phyloP scores from a whole-genome alignment of 2,888 invertebrate species.

The Zygothrica quintamaculata region DNA sequence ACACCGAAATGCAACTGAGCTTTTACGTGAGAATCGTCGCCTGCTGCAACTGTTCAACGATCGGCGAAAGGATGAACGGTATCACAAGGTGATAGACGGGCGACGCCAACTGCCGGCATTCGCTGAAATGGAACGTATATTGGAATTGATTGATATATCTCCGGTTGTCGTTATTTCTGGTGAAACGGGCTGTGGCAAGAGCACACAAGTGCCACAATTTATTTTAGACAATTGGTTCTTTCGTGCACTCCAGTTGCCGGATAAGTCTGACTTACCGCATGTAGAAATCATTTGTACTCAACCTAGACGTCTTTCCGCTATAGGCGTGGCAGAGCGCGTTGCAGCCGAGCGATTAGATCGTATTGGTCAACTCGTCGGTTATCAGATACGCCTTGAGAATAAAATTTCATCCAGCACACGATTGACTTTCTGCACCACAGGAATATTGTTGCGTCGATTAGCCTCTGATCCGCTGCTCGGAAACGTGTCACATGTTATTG shows the following conservation, averaged over 20 bases:
- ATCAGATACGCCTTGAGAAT: slow-evolving; percentile 91
- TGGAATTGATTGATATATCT: slow-evolving; percentile 87
- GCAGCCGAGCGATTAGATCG: slow-evolving; percentile 93
- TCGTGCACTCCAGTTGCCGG: slow-evolving; percentile 53
- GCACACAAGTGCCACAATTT: slow-evolving; percentile 96
- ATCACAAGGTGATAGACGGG: slow-evolving; percentile 87
- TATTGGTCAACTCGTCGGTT: slow-evolving; percentile 85
- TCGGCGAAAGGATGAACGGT: slow-evolving; percentile 87
- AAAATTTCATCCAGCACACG: slow-evolving; percentile 91
- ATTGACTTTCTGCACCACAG: slow-evolving; percentile 96
- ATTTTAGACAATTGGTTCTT: slow-evolving; percentile 94
- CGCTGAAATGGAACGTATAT: slow-evolving; percentile 88
- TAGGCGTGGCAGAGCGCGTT: slow-evolving; percentile 96
- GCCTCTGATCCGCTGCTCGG: slow-evolving; percentile 91
- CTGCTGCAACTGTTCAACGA: slow-evolving; percentile 87
- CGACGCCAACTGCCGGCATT: slow-evolving; percentile 90
- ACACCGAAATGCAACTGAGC: slow-evolving; percentile 85
- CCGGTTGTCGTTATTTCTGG: slow-evolving; percentile 89
- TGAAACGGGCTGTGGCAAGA: slow-evolving; percentile 94
- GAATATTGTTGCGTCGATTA: slow-evolving; percentile 93
- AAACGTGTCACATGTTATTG: slow-evolving; percentile 92
- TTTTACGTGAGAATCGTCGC: slow-evolving; percentile 87
- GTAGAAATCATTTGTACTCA: slow-evolving; percentile 96
- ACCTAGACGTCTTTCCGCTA: slow-evolving; percentile 95
- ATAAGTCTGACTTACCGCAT: slow-evolving; percentile 86